Evolutionary conservation across 1,140 invertebrate species (phyloP).

Genomic region (Chlorops oryzae): DNA sequence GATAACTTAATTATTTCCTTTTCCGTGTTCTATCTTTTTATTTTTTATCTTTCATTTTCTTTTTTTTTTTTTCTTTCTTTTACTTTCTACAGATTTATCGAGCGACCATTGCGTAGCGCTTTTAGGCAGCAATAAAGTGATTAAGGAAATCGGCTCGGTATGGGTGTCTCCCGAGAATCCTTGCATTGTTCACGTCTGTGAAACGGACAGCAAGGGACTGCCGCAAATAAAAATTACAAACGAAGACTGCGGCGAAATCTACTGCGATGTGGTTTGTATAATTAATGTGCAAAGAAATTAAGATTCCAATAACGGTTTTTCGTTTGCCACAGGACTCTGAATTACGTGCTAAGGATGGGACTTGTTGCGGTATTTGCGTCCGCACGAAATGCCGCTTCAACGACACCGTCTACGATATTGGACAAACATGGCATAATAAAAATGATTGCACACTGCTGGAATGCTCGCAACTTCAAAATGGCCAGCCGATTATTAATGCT

Average conservation of each 20-base stretch:
- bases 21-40: too few species aligned
- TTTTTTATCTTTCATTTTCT: too few species aligned
- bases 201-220: conserved; percentile 4
- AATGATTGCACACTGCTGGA: conserved; percentile 40
- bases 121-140: background rate
- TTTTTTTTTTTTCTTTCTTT: too few species aligned
- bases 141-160: conserved; percentile 8
- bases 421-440: conserved; percentile 40
- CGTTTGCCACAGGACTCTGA: conserved; percentile 29
- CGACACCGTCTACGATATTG: conserved; percentile 32
- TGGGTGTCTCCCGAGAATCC: conserved; percentile 12
- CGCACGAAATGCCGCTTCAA: conserved; percentile 38
- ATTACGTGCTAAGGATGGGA: conserved; percentile 22
- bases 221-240: conserved; percentile 16
- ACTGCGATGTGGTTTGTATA: conserved; percentile 40
- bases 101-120: conserved; percentile 4
- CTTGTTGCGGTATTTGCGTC: conserved; percentile 41
- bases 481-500: conserved; percentile 28
- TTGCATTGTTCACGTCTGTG: conserved; percentile 9
- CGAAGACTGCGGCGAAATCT: conserved; percentile 41
- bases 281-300: too few species aligned
- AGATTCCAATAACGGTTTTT: background rate
- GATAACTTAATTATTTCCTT: too few species aligned
- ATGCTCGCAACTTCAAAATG: conserved; percentile 25
- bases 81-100: too few species aligned